phyloP scores from a whole-genome alignment of 2,113 vertebrate species.

The Mustela nigripes region DNA sequence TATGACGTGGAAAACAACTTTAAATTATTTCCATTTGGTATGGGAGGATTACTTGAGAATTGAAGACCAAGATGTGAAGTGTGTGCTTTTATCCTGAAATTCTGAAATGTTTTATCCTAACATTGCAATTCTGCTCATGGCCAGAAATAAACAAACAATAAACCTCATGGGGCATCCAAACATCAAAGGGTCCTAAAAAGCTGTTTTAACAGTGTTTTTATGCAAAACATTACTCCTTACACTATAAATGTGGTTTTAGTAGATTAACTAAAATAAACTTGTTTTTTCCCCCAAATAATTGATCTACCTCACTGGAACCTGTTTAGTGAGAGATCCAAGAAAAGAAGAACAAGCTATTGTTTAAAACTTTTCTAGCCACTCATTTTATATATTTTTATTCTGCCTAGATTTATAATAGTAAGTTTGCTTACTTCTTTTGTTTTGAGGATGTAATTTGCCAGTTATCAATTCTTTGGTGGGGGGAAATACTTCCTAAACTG shows the following conservation, averaged over 20 bases:
- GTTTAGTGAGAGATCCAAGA: background rate
- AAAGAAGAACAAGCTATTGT: background rate
- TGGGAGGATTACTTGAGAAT: background rate
- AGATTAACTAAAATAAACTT: background rate
- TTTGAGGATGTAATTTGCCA: background rate
- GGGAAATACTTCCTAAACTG: background rate
- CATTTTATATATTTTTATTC: background rate
- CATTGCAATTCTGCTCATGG: background rate
- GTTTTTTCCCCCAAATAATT: background rate
- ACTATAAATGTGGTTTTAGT: background rate
- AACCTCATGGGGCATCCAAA: background rate
- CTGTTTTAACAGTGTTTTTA: background rate
- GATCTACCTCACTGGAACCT: background rate
- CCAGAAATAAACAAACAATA: background rate
- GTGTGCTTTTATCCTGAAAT: background rate
- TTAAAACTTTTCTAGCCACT: background rate
- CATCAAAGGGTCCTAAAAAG: background rate
- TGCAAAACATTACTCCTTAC: background rate
- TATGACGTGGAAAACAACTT: background rate
- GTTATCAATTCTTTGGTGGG: background rate
- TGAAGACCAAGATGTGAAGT: background rate
- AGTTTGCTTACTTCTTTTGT: background rate
- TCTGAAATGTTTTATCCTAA: background rate
- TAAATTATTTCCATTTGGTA: background rate
- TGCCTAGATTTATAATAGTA: background rate